Evolutionary conservation across 2,888 invertebrate species (phyloP), one percentile per base, ranked within the genome.

Genomic region (Eilema caniola): DNA sequence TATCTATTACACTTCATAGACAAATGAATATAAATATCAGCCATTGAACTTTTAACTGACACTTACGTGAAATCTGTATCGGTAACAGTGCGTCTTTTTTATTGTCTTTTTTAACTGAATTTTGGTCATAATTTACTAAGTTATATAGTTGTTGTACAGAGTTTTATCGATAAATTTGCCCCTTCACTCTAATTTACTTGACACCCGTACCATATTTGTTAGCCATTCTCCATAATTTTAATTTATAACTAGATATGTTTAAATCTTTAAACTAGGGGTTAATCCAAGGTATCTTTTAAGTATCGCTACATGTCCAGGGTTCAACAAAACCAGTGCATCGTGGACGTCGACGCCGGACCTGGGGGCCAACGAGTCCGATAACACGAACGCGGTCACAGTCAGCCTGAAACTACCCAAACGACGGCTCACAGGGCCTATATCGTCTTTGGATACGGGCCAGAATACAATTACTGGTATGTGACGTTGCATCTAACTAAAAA

Each of bases 281-380:
- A 23, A 1, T 62, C 12, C 37, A 12, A 12, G 5, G 23, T 25
- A 12, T 1, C 0, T 25, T 14, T 23, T 3, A 16, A 25, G 8
- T 0, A 61, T 12, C n/a, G 23, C n/a, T 28, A 28, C 57, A n/a
- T 53, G n/a, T 41, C 10, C 77, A 95, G 95, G 94, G 86, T 93
- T 95, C 85, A 94, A 88, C 78, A 92, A 86, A 89, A 88, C 84
- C 81, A 93, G 90, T 85, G 94, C 96, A 81, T 97, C 97, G 82
- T 98, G 98, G 98, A 97, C 97, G 86, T 98, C 98, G 79, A 97
- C 98, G 80, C 97, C 98, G 82, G 98, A 98, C 93, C 95, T 98
- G 88, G 97, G 97, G 75, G 96, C 96, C 79, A 92, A 95, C 85
- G 93, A 94, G 72, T 89, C 92, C 82, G 96, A 96, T 79, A 95